Evolutionary conservation across 2,113 vertebrate species (phyloP).

Genomic region (Prinia subflava): DNA sequence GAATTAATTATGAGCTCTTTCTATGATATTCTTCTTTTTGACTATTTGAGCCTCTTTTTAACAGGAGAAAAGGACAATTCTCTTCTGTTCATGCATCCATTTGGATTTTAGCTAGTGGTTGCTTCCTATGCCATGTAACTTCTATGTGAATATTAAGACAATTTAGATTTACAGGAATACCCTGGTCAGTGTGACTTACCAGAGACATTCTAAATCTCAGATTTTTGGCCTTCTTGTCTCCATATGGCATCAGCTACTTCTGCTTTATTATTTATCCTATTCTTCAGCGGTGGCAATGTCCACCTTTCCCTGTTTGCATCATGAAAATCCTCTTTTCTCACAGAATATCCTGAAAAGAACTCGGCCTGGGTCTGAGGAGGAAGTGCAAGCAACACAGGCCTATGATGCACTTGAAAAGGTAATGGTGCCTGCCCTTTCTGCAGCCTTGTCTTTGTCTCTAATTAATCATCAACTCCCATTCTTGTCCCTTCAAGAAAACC

Average conservation of each 20-base stretch:
- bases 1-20: neutral
- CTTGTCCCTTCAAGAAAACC: neutral
- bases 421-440: neutral
- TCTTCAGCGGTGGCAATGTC: neutral
- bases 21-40: neutral
- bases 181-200: neutral
- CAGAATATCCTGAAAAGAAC: slow-evolving; percentile 97
- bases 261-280: neutral
- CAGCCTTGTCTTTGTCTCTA: neutral
- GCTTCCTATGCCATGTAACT: neutral
- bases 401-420: slow-evolving; percentile 91
- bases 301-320: neutral
- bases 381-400: slow-evolving; percentile 85
- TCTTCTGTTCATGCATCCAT: neutral
- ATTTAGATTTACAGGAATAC: neutral
- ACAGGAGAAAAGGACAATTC: neutral
- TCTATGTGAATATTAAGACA: neutral
- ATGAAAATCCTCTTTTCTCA: neutral
- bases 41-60: neutral
- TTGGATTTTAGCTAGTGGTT: neutral
- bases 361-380: slow-evolving; percentile 81
- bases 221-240: neutral
- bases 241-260: neutral
- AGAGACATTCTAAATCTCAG: neutral
- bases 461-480: neutral